Percentiles rank a stretch among this genome's conserved stretches.
Conservation (phyloP, 30 jellyfish, hydroid and myxozoan species). For the Sanderia malayensis region DNA sequence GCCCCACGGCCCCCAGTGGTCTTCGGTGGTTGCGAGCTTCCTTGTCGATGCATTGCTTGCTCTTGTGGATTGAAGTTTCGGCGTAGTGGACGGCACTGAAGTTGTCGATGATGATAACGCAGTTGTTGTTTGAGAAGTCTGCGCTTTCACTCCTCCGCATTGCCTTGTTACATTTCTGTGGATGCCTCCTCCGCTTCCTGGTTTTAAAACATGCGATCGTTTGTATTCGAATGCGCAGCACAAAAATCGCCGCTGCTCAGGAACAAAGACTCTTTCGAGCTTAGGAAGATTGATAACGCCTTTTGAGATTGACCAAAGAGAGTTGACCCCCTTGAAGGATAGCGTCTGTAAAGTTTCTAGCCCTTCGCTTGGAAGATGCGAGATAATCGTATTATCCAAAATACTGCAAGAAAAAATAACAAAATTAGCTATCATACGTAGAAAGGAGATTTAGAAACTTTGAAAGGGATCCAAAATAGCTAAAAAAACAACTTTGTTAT, state of each 20-base stretch:
- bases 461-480: no score
- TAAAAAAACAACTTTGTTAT: no score
- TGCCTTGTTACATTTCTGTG: slow-evolving; percentile 12
- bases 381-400: slow-evolving; percentile 45
- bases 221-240: slow-evolving; percentile 88
- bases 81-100: slow-evolving; percentile 1
- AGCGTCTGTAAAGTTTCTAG: slow-evolving; percentile 37
- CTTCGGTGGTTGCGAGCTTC: slow-evolving; percentile 42
- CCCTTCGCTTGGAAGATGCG: slow-evolving; percentile 72
- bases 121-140: slow-evolving; percentile 25
- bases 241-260: slow-evolving; percentile 69
- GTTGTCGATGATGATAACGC: slow-evolving; percentile 6
- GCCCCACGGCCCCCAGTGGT: slow-evolving; percentile 62
- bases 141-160: slow-evolving; percentile 13
- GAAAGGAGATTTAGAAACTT: no score
- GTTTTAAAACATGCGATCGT: slow-evolving; percentile 23
- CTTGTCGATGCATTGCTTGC: slow-evolving; percentile 13
- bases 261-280: slow-evolving; percentile 56
- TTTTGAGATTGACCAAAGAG: slow-evolving; percentile 53
- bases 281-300: slow-evolving; percentile 68
- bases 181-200: not conserved
- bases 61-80: not conserved
- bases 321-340: slow-evolving; percentile 38
- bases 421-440: no score
- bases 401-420: slow-evolving; percentile 42